Base-by-base conservation (phyloP, 2,113 vertebrate genomes). In the Rynchops niger region DNA sequence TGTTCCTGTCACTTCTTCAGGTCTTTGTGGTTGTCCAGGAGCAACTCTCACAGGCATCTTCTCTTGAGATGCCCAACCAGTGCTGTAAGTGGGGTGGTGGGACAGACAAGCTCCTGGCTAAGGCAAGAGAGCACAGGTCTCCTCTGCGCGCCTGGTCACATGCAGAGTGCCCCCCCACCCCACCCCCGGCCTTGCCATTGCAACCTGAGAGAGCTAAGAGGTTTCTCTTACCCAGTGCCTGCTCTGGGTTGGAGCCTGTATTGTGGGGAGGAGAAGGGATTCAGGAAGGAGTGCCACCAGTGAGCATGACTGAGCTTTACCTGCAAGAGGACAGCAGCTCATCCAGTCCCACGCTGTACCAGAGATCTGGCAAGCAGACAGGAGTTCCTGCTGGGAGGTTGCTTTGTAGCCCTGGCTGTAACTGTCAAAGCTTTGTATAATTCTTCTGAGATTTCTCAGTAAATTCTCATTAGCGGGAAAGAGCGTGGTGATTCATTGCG, bases 141-240 rank as follows among this genome's bases (percentile, higher is more conserved):
- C 23, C 32, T 58, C 42, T 58, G 38, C 8, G 1, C 0, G 1
- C 26, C 19, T 38, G 22, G 5, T 40, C 40, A 63, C 2, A 0
- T 34, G 43, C 11, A 10, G 40, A 55, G 45, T 4, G 32, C 1
- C 2, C n/a, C n/a, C n/a, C n/a, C n/a, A n/a, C n/a, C n/a, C n/a
- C n/a, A 4, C 16, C 23, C 20, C 7, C 52, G 45, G 45, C 19
- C 69, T 49, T 1, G 0, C 17, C 30, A 15, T 0, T 56, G 58
- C 27, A 50, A 19, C 30, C 40, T 43, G n/a, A 27, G 38, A 38
- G 50, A 66, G 43, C 8, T 11, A 27, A 66, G 50, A 36, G 56
- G 12, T n/a, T 81, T 92, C 17, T 81, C 43, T 53, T 29, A 29
- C 30, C 25, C 26, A 22, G 11, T 26, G 9, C 23, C 50, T 71